phyloP scores from a whole-genome alignment of 2,797 vertebrate genomes.

The Squalus acanthias region DNA sequence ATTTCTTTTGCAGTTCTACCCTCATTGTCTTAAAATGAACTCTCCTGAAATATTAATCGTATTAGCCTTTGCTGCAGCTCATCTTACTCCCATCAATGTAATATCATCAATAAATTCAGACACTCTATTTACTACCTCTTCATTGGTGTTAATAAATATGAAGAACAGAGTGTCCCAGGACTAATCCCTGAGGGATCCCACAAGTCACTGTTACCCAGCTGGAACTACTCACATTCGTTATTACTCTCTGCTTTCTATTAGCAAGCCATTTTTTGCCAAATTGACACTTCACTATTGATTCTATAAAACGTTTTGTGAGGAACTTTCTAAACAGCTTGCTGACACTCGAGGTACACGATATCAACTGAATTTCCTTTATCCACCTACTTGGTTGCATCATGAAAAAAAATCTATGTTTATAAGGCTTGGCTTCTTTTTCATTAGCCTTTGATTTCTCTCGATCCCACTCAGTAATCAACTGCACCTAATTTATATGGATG shows the following conservation, averaged over 20 bases:
- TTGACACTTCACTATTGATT: neutral
- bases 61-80: neutral
- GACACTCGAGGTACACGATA: no score
- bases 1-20: neutral
- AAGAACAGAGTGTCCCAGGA: neutral
- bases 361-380: neutral
- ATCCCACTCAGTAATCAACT: neutral
- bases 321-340: no score
- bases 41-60: neutral
- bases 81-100: neutral
- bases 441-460: neutral
- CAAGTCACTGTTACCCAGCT: neutral
- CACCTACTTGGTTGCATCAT: neutral
- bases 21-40: neutral
- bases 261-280: constrained; percentile 23
- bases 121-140: neutral
- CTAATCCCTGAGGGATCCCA: neutral
- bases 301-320: neutral
- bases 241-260: constrained; percentile 28
- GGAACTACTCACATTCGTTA: neutral
- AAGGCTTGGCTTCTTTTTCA: neutral
- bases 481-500: neutral
- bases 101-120: neutral
- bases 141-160: constrained; percentile 18
- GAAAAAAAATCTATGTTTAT: neutral